Evolutionary conservation across 1,140 invertebrate species (phyloP).

Genomic region (Prorops nasuta): DNA sequence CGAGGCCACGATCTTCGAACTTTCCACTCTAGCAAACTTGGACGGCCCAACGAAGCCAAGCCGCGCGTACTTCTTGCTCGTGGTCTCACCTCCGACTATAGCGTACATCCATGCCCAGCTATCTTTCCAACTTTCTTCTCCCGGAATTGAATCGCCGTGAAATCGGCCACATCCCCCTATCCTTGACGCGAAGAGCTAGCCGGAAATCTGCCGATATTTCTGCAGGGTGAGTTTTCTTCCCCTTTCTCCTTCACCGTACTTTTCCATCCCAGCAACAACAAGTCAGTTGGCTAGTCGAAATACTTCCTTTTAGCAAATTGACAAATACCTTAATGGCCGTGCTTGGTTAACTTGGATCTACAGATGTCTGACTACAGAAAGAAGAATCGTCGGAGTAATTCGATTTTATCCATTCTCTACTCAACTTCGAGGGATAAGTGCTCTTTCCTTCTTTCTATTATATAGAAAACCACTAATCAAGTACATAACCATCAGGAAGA

Average conservation of each 20-base stretch:
- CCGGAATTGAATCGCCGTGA: slow-evolving; percentile 26
- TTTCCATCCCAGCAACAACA: background rate
- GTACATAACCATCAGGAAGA: too few relatives aligned
- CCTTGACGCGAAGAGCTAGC: background rate
- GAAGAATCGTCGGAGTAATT: too few relatives aligned
- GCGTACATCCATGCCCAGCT: background rate
- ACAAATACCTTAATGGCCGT: background rate
- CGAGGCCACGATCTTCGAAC: slow-evolving; percentile 30
- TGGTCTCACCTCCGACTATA: background rate
- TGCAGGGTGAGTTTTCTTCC: background rate
- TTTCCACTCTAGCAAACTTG: slow-evolving; percentile 30
- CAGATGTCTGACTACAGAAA: too few relatives aligned
- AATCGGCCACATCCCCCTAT: slow-evolving; percentile 17
- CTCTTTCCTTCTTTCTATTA: too few relatives aligned
- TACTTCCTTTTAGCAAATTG: background rate
- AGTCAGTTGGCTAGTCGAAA: background rate
- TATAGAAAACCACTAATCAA: too few relatives aligned
- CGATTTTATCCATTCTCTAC: too few relatives aligned
- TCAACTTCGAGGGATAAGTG: too few relatives aligned
- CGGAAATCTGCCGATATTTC: background rate
- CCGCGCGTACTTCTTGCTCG: background rate
- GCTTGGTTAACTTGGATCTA: too few relatives aligned
- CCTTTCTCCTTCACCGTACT: background rate
- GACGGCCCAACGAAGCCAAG: slow-evolving; percentile 2
- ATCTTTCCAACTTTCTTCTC: slow-evolving; percentile 22